Evolutionary conservation across 2,113 vertebrate genomes (phyloP).

Genomic region (Gobio gobio): DNA sequence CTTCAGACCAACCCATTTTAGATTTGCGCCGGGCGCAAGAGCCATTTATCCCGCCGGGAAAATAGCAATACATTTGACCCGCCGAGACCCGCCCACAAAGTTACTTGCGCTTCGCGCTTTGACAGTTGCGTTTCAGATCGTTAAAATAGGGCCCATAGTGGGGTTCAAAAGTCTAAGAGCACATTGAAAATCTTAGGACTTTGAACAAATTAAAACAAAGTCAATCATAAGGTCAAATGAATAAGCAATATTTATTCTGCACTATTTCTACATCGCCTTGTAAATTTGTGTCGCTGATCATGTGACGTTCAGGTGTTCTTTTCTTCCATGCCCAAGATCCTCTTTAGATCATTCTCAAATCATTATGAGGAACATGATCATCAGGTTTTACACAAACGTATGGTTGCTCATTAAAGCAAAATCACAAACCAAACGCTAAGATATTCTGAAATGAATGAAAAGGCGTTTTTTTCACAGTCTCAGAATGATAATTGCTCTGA

Average conservation of each 20-base stretch:
- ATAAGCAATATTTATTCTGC: not conserved
- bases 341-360: not conserved
- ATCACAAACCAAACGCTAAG: not conserved
- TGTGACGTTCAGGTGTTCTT: not conserved
- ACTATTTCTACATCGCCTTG: not conserved
- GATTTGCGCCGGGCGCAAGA: too few relatives aligned
- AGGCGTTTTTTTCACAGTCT: not conserved
- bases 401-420: constrained; percentile 7
- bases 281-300: not conserved
- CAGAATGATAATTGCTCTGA: not conserved
- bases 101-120: too few relatives aligned
- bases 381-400: not conserved
- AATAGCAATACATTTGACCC: too few relatives aligned
- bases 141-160: too few relatives aligned
- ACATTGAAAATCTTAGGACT: not conserved
- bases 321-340: not conserved
- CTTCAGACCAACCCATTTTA: too few relatives aligned
- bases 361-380: not conserved
- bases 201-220: too few relatives aligned
- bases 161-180: not conserved
- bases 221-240: not conserved
- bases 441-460: not conserved
- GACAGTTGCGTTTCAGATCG: too few relatives aligned
- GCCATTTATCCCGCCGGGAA: too few relatives aligned
- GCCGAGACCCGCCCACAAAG: too few relatives aligned